Conservation (phyloP, 2,113 vertebrate genomes). For the Calonectris borealis region DNA sequence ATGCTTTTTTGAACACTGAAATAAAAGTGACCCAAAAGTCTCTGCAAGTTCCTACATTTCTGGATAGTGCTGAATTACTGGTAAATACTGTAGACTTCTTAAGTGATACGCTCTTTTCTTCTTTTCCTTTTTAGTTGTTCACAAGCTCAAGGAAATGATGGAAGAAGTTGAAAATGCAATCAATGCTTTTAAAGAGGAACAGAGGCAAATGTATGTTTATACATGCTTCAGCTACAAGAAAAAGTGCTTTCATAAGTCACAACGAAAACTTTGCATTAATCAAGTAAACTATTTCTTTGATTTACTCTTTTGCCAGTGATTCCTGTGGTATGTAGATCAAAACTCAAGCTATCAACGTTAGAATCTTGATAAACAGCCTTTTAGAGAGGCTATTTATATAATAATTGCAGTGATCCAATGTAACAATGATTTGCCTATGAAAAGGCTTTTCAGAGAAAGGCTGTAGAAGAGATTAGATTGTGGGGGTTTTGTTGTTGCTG, state of each 20-base stretch:
- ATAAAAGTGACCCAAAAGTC: not conserved
- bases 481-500: not conserved
- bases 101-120: not conserved
- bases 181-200: conserved; percentile 84
- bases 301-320: not conserved
- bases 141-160: conserved; percentile 88
- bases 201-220: conserved; percentile 80
- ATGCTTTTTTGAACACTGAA: not conserved
- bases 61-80: not conserved
- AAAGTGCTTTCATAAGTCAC: not conserved
- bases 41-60: not conserved
- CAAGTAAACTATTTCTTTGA: not conserved
- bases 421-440: not conserved
- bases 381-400: not conserved
- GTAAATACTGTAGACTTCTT: not conserved
- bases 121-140: conserved; percentile 79
- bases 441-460: not conserved
- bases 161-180: conserved; percentile 88
- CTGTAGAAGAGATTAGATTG: not conserved
- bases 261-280: not conserved
- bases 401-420: not conserved
- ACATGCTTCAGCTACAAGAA: not conserved
- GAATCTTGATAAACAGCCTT: not conserved
- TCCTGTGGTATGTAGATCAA: not conserved
- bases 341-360: not conserved